A percentile compares a stretch with the other conserved stretches of the same genome.
Evolutionary conservation across 2,797 vertebrate species (phyloP).

Genomic region (Ispidina picta): DNA sequence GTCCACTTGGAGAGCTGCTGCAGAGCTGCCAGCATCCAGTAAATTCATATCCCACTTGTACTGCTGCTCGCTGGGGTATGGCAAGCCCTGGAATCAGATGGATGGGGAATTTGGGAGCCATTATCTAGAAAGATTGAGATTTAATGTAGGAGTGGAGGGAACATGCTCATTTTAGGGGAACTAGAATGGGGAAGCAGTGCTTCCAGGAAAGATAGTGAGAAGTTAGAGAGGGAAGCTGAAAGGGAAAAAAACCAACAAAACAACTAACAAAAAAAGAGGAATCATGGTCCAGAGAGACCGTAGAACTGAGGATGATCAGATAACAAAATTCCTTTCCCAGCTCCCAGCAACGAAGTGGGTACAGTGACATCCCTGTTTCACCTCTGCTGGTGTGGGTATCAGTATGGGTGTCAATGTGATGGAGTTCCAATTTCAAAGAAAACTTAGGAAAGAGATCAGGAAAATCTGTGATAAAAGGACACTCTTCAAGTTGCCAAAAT

Average conservation of each 20-base stretch:
- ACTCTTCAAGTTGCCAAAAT: neutral
- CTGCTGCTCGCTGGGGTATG: neutral
- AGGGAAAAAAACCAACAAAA: neutral
- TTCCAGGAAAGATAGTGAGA: neutral
- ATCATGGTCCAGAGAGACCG: fast-evolving
- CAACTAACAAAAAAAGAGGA: neutral
- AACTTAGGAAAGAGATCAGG: neutral
- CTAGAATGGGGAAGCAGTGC: neutral
- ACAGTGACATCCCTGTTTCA: neutral
- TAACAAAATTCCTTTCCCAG: neutral
- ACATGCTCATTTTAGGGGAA: neutral
- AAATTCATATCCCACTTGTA: neutral
- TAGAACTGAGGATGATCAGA: neutral
- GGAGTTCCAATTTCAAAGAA: conserved; percentile 4
- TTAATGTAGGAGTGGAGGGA: neutral
- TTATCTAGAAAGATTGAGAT: neutral
- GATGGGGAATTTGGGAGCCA: neutral
- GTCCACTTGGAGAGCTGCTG: neutral
- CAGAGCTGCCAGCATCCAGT: neutral
- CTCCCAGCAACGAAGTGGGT: neutral
- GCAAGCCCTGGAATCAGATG: neutral
- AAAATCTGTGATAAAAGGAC: neutral
- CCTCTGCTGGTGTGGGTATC: neutral
- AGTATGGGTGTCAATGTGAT: neutral
- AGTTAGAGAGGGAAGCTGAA: neutral